Percentiles rank a stretch among this genome's conserved stretches.
Evolutionary conservation across 2,113 vertebrate genomes (phyloP).

Genomic region (Ceyx melanurus): DNA sequence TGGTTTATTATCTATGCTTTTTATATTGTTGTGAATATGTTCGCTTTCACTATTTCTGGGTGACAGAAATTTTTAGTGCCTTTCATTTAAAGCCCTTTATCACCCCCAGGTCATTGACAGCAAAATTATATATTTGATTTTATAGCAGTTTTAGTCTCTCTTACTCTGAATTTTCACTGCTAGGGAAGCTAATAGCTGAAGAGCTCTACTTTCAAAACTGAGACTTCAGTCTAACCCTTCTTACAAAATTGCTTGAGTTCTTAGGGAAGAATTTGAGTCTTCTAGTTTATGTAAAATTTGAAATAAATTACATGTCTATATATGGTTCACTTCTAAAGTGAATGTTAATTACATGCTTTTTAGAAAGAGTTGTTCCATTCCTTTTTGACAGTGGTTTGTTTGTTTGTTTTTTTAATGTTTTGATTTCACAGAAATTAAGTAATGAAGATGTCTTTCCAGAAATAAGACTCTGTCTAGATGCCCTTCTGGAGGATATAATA

Average conservation of each 20-base stretch:
- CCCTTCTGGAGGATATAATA: not conserved
- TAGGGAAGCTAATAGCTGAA: not conserved
- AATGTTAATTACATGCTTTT: not conserved
- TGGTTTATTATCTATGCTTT: not conserved
- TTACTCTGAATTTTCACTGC: not conserved
- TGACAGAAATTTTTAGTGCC: not conserved
- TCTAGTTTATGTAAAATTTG: not conserved
- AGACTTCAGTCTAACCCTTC: not conserved
- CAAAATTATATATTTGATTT: not conserved
- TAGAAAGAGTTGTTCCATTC: not conserved
- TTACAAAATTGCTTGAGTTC: not conserved
- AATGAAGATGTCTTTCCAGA: slow-evolving; percentile 28
- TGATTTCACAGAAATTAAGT: slow-evolving; percentile 19
- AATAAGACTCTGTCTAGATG: slow-evolving; percentile 17
- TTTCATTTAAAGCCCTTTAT: not conserved
- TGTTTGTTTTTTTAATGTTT: not conserved
- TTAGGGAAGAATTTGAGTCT: not conserved
- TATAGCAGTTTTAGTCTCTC: not conserved
- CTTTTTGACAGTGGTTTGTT: not conserved
- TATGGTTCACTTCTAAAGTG: not conserved
- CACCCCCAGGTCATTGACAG: not conserved
- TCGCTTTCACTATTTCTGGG: not conserved
- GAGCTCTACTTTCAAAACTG: not conserved
- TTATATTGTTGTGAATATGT: not conserved
- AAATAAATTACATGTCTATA: not conserved